Conservation (phyloP, 2,113 vertebrate genomes). For the Pongo pygmaeus region DNA sequence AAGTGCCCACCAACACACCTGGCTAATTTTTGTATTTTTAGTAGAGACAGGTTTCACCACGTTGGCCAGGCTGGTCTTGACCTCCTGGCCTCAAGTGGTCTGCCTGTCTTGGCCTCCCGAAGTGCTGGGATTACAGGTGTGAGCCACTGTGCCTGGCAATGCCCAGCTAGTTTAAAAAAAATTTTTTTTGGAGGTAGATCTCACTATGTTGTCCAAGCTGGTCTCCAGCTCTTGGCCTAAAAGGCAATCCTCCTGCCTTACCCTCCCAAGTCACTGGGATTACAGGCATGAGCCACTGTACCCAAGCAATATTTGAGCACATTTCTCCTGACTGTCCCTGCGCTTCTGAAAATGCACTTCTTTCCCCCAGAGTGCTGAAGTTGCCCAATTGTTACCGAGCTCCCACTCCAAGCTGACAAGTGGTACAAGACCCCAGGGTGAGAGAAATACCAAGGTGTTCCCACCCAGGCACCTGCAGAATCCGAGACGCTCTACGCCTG, state of each 20-base stretch:
- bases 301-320: not conserved
- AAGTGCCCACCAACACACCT: too few relatives aligned
- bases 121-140: not conserved
- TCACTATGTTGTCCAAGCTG: not conserved
- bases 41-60: too few relatives aligned
- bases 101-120: too few relatives aligned
- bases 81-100: too few relatives aligned
- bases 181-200: not conserved
- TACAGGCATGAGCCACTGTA: not conserved
- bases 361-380: not conserved
- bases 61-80: too few relatives aligned
- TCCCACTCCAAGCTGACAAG: not conserved
- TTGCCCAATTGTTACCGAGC: not conserved
- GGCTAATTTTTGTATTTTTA: too few relatives aligned
- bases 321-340: not conserved
- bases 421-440: not conserved
- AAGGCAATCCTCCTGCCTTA: not conserved
- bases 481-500: not conserved
- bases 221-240: not conserved
- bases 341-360: not conserved
- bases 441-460: not conserved
- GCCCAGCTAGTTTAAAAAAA: not conserved
- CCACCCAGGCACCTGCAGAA: not conserved
- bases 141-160: too few relatives aligned
- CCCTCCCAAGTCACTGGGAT: not conserved